Evolutionary conservation across 2,113 vertebrate species (phyloP).

Genomic region (Corydoras maculifer): DNA sequence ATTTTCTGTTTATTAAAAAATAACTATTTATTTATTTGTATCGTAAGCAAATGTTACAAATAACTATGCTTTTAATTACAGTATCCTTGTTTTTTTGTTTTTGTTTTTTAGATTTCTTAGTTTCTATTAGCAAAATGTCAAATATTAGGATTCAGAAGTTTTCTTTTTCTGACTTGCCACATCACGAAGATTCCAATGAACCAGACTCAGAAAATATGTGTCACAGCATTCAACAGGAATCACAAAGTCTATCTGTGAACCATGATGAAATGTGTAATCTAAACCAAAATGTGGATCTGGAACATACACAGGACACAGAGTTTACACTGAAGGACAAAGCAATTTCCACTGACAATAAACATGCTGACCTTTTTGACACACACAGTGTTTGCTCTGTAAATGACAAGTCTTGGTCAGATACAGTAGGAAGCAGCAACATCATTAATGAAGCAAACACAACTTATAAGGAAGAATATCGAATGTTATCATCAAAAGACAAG

Average conservation of each 20-base stretch:
- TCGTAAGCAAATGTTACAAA: neutral
- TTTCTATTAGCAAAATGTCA: constrained; percentile 50
- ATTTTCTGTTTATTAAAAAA: neutral
- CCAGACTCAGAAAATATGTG: constrained; percentile 42
- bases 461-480: constrained; percentile 15
- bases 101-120: neutral
- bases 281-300: constrained; percentile 10
- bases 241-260: constrained; percentile 8
- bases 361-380: constrained; percentile 4
- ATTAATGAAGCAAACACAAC: constrained; percentile 3
- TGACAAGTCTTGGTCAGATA: neutral
- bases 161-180: constrained; percentile 45
- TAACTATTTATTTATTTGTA: neutral
- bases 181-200: constrained; percentile 29
- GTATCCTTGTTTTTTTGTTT: neutral
- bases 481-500: constrained; percentile 12
- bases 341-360: constrained; percentile 1
- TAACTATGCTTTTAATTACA: too few relatives aligned
- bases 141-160: constrained; percentile 58
- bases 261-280: constrained; percentile 7
- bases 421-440: neutral
- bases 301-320: constrained; percentile 14
- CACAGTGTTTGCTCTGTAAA: neutral
- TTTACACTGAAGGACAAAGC: constrained; percentile 20
- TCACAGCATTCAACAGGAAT: constrained; percentile 27